Evolutionary conservation across 2,888 invertebrate genomes (phyloP).

Genomic region (Cotesia congregata): DNA sequence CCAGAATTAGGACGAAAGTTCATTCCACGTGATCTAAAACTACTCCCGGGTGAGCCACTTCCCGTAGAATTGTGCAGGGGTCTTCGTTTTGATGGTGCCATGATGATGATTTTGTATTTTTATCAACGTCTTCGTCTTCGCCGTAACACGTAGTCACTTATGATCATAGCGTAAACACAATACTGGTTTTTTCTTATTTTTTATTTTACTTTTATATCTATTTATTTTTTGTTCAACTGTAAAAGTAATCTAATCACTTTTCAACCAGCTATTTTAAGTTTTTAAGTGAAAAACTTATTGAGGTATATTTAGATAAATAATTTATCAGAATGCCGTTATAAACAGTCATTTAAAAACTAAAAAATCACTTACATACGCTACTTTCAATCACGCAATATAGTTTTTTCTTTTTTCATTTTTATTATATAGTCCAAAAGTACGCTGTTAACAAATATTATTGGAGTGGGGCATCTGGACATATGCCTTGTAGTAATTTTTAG

Average conservation of each 20-base stretch:
- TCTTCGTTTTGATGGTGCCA: constrained; percentile 58
- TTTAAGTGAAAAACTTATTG: neutral
- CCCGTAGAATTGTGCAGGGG: constrained; percentile 52
- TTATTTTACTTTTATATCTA: too few species aligned
- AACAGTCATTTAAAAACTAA: constrained; percentile 24
- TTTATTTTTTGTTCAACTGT: neutral
- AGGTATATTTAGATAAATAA: neutral
- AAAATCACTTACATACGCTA: constrained; percentile 20
- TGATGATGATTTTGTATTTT: constrained; percentile 37
- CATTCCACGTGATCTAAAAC: constrained; percentile 66
- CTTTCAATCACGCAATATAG: constrained; percentile 14
- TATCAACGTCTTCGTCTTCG: neutral
- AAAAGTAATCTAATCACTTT: neutral
- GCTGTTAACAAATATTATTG: neutral
- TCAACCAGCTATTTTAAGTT: neutral
- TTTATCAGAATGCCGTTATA: constrained; percentile 13
- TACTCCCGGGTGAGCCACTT: constrained; percentile 44
- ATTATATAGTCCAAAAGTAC: neutral
- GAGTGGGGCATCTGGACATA: constrained; percentile 8
- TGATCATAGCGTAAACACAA: neutral
- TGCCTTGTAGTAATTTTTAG: neutral
- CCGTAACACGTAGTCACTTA: neutral
- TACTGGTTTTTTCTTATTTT: constrained; percentile 5
- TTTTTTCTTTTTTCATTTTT: neutral
- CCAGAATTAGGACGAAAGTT: constrained; percentile 74